phyloP scores from a whole-genome alignment of 2,113 vertebrate species.

The Cettia cetti region DNA sequence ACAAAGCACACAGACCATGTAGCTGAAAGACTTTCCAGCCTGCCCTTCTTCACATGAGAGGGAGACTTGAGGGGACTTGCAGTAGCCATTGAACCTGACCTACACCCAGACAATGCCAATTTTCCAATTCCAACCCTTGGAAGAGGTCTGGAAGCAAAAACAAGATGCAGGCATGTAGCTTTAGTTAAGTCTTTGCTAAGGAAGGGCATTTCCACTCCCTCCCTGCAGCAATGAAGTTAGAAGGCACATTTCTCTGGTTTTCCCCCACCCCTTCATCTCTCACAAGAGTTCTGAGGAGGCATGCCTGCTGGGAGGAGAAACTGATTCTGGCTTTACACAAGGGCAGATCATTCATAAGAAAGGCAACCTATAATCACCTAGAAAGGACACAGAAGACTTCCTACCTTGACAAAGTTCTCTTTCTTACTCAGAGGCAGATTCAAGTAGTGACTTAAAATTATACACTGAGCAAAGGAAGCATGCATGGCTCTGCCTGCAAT shows the following conservation, averaged over 20 bases:
- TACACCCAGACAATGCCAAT: conserved; percentile 43
- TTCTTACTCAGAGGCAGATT: background rate
- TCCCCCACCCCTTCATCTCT: background rate
- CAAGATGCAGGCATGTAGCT: background rate
- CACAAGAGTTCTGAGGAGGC: background rate
- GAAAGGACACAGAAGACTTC: background rate
- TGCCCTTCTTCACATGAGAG: conserved; percentile 11
- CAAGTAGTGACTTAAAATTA: background rate
- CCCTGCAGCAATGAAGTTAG: background rate
- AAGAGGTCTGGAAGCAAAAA: conserved; percentile 52
- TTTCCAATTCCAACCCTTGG: conserved; percentile 50
- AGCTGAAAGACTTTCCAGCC: conserved; percentile 24
- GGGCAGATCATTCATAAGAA: background rate
- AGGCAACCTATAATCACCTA: background rate
- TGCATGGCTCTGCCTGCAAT: background rate
- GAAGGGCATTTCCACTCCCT: background rate
- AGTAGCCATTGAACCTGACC: conserved; percentile 54
- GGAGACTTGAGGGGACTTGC: background rate
- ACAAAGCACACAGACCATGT: conserved; percentile 4
- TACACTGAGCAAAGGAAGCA: background rate
- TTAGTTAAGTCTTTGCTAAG: background rate
- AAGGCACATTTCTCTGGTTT: background rate
- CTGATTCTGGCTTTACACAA: background rate
- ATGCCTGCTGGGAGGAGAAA: background rate
- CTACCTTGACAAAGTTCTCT: background rate